phyloP scores from a whole-genome alignment of 2,797 vertebrate genomes.

The Macropodus opercularis region DNA sequence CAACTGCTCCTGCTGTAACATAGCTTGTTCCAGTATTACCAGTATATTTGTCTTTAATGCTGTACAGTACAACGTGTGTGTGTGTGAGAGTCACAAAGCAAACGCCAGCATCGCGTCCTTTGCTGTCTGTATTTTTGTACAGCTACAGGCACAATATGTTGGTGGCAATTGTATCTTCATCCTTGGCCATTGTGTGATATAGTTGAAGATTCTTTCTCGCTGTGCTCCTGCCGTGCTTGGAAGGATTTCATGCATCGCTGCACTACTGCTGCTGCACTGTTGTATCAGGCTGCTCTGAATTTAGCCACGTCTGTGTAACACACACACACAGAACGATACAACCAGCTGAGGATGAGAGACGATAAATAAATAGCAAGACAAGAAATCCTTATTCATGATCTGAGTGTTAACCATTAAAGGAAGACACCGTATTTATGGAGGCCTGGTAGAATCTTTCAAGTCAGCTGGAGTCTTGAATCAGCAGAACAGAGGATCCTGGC shows the following conservation, averaged over 20 bases:
- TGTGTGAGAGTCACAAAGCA: no score
- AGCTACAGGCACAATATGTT: background rate
- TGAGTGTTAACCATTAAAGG: background rate
- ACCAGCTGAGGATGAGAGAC: no score
- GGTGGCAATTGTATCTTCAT: conserved; percentile 18
- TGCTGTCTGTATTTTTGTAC: background rate
- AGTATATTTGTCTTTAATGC: no score
- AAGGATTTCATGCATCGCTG: conserved; percentile 4
- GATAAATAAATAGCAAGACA: no score
- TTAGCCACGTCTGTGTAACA: no score
- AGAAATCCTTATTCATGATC: no score
- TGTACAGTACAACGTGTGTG: no score
- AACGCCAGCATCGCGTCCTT: no score
- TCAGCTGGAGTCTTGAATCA: background rate
- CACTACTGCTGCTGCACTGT: background rate
- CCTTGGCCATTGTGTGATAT: conserved; percentile 7
- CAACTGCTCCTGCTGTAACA: no score
- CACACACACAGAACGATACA: no score
- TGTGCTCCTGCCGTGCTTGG: conserved; percentile 13
- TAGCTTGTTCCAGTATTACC: no score
- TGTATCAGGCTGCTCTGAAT: no score
- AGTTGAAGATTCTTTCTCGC: conserved; percentile 13
- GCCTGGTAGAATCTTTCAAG: background rate
- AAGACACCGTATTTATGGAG: background rate
- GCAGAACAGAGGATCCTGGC: conserved; percentile 5